Evolutionary conservation across 1,140 invertebrate species (phyloP).

Genomic region (Palaemon carinicauda): DNA sequence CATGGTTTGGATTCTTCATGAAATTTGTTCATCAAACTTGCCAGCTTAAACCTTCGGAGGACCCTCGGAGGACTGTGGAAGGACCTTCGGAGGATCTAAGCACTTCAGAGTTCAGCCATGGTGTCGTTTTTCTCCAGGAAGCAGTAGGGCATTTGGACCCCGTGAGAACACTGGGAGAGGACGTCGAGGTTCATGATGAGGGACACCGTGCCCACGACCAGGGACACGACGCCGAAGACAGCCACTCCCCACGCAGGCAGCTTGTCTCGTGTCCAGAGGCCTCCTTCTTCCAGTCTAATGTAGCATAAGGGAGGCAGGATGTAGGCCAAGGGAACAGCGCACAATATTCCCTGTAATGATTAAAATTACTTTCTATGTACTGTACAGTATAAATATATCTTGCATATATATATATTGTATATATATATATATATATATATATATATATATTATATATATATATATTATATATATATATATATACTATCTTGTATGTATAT

Average conservation of each 20-base stretch:
- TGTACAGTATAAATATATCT: no score
- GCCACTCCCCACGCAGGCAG: slow-evolving; percentile 49
- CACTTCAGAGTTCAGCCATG: background rate
- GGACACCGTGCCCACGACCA: slow-evolving; percentile 63
- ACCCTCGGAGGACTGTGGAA: no score
- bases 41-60: background rate
- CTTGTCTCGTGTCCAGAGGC: slow-evolving; percentile 63
- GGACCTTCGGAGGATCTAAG: background rate
- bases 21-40: no score
- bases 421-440: no score
- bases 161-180: slow-evolving; percentile 72
- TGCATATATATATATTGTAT: no score
- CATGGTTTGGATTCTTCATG: no score
- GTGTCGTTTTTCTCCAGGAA: slow-evolving; percentile 36
- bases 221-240: slow-evolving; percentile 22
- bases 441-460: no score
- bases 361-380: no score
- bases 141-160: slow-evolving; percentile 73
- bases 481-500: no score
- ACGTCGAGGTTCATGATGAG: slow-evolving; percentile 68
- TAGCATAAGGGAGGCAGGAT: slow-evolving; percentile 84
- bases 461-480: no score
- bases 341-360: slow-evolving; percentile 76
- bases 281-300: slow-evolving; percentile 78
- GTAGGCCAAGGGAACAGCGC: slow-evolving; percentile 85